Base-by-base conservation (phyloP, 2,113 vertebrate species). In the Entelurus aequoreus region DNA sequence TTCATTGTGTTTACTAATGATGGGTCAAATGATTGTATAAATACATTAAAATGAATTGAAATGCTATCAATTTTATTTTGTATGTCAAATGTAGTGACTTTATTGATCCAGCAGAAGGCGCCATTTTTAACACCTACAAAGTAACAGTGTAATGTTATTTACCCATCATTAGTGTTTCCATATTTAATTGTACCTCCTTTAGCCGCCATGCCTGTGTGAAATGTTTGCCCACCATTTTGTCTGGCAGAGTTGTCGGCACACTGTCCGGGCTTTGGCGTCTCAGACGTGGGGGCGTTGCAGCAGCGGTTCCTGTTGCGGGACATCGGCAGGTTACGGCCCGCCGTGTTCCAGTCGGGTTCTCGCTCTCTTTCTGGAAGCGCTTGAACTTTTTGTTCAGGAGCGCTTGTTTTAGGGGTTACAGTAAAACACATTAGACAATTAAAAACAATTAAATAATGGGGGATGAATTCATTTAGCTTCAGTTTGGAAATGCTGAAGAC, bases 311-410 rank as follows among this genome's bases (percentile, higher is more conserved):
- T 71, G 75, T 59, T 82, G 60, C 90, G 90, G 6, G 86, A 67
- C 57, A 83, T 81, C 19, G 71, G 68, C 21, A 78, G 64, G 0
- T 76, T 65, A 51, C 83, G 89, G 54, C 90, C 84, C 53, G 90
- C 91, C 7, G 68, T 52, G 11, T 89, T 85, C 75, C 90, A 92
- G 49, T 93, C 93, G 10, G 89, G 88, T 54, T 94, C 92, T 62
- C 83, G 81, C 68, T 90, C 93, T 38, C 80, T 84, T 28, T 93
- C 93, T 48, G 91, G 90, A 64, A 92, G 68, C 48, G 91, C 83
- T 5, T 61, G 54, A 9, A 84, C 53, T 8, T 80, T 90, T 82
- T 93, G 93, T 54, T 96, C 93, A 2, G 92, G 85, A 79, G 90
- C 83, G 72, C 94, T 63, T 36, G 47, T 13, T 8, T 7, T 11